Base-by-base conservation (phyloP, 2,797 vertebrate species). In the Melanotaenia nigrans region DNA sequence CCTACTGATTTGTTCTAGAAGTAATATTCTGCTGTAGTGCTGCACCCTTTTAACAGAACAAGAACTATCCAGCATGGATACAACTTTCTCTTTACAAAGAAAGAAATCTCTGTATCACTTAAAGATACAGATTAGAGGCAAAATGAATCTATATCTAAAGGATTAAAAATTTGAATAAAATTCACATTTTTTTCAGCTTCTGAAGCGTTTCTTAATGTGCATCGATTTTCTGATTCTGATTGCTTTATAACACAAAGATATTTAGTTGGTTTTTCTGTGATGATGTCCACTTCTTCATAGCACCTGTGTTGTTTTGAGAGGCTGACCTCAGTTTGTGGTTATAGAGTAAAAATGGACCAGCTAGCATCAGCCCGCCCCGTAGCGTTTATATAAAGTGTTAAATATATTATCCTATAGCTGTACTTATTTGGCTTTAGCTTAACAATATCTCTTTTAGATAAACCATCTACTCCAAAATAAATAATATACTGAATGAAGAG, bases 351-450 rank as follows among this genome's bases (percentile, higher is more conserved):
- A 14, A 68, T 62, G 1, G 20, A 14, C 4, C 16, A 3, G 28
- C n/a, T 16, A 36, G 30, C 28, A 61, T 25, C 16, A 47, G 51
- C 54, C 2, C 7, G 9, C 24, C 40, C 51, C 11, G 24, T 38
- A 45, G 55, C 61, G 13, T 59, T 55, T 7, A 18, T 30, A 4
- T 72, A 24, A 73, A 80, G 56, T 68, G 24, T n/a, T 14, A n/a
- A 10, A 30, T 20, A 64, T 49, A 60, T 67, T 56, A 54, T 57
- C 33, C 22, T 65, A 67, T 3, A 65, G 49, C 10, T 65, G 38
- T 68, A 49, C 13, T 18, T 5, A 73, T 89, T 89, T 89, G 83
- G 87, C 85, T 80, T 81, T 16, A 75, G 63, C 61, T 74, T 76
- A 75, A 79, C 45, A 73, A 79, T 38, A 63, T 24, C 45, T 81